Conservation (phyloP, 2,797 vertebrate species). For the Lepus oiostolus region DNA sequence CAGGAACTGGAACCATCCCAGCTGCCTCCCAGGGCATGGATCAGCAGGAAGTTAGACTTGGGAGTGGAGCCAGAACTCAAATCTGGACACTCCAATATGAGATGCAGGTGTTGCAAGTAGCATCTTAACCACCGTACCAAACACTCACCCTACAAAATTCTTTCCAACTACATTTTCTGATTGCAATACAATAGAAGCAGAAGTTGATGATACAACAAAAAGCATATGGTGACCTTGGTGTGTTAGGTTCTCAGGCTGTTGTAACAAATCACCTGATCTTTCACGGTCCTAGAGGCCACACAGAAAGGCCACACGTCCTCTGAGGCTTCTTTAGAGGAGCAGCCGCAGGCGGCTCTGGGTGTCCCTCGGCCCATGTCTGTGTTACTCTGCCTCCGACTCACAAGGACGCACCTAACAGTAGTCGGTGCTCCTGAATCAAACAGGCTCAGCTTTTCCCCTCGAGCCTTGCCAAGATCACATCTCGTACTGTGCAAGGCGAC, state of each 20-base stretch:
- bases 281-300: not conserved
- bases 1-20: too few relatives aligned
- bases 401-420: not conserved
- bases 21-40: too few relatives aligned
- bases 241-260: not conserved
- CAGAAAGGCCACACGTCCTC: not conserved
- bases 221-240: not conserved
- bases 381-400: not conserved
- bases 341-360: not conserved
- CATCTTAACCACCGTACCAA: too few relatives aligned
- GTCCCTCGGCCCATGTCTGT: not conserved
- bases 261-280: not conserved
- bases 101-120: too few relatives aligned
- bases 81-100: too few relatives aligned
- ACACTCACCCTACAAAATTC: not conserved
- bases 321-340: not conserved
- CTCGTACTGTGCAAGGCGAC: not conserved
- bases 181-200: constrained; percentile 15
- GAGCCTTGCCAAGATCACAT: not conserved
- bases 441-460: not conserved
- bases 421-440: not conserved
- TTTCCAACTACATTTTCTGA: not conserved
- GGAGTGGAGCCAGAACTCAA: too few relatives aligned
- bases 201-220: not conserved
- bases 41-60: too few relatives aligned